phyloP scores from a whole-genome alignment of 1,140 invertebrate genomes.

The Nasonia longicornis region DNA sequence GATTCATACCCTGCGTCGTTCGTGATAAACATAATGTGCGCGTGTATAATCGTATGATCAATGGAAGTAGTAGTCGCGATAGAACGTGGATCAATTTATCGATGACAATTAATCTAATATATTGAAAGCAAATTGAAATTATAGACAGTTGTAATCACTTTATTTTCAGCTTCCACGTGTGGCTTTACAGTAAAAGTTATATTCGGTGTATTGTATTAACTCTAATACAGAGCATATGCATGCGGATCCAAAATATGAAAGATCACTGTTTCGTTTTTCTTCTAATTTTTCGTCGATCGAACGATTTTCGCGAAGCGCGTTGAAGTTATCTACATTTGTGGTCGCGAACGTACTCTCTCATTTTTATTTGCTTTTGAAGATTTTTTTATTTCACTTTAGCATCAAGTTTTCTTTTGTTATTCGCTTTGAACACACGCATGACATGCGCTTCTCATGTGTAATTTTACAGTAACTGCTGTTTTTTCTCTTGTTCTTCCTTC shows the following conservation, averaged over 20 bases:
- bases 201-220: conserved; percentile 60
- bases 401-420: not conserved
- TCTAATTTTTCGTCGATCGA: conserved; percentile 44
- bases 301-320: conserved; percentile 53
- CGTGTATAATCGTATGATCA: not conserved
- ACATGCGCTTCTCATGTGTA: conserved; percentile 47
- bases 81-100: not conserved
- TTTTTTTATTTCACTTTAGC: conserved; percentile 40
- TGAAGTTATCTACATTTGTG: conserved; percentile 53
- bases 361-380: conserved; percentile 47
- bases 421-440: conserved; percentile 54
- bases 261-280: conserved; percentile 48
- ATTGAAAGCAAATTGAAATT: conserved; percentile 46
- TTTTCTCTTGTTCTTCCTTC: conserved; percentile 46
- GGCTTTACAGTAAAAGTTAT: conserved; percentile 66
- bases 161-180: conserved; percentile 67
- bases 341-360: conserved; percentile 36
- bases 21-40: not conserved
- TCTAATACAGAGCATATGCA: conserved; percentile 64
- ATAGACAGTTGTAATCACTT: conserved; percentile 65
- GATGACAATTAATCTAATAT: conserved; percentile 2
- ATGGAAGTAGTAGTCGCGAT: not conserved
- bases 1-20: not conserved
- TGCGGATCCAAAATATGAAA: conserved; percentile 61
- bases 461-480: conserved; percentile 45